These are phyloP conservation scores for Trichechus manatus DNA, from an alignment of 2,113 vertebrate species.

Conservation along the genomic window DNA sequence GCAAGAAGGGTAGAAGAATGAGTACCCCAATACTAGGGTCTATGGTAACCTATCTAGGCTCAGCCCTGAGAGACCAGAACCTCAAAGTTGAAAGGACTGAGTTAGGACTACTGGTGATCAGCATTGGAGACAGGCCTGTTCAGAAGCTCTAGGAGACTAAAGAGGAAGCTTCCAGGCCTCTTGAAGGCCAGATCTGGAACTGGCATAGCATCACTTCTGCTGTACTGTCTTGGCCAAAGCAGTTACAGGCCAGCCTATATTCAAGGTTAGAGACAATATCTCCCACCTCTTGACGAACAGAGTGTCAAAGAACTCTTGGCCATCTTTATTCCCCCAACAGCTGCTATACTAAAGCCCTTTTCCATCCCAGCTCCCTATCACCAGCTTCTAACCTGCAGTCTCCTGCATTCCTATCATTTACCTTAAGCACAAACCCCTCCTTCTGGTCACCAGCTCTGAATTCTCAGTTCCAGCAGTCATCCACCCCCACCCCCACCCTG, in stretches of 20 bases:
- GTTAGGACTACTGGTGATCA: no score
- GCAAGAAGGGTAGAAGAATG: background rate
- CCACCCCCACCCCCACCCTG: background rate
- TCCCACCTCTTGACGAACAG: background rate
- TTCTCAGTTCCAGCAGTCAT: background rate
- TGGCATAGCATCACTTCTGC: background rate
- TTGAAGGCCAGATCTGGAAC: background rate
- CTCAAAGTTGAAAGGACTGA: background rate
- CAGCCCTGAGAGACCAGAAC: background rate
- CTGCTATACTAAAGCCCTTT: background rate
- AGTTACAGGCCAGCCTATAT: background rate
- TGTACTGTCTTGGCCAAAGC: background rate
- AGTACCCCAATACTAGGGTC: background rate
- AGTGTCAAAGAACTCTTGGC: background rate
- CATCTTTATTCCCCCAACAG: background rate
- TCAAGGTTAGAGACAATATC: background rate
- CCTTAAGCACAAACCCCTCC: no score
- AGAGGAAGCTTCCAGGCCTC: background rate
- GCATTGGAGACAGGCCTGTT: background rate
- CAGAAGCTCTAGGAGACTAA: background rate
- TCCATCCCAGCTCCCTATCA: rapidly evolving
- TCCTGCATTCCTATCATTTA: background rate
- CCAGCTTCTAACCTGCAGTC: background rate
- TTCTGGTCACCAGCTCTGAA: background rate
- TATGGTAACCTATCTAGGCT: background rate